Evolutionary conservation across 2,888 invertebrate genomes (phyloP), one percentile per base, ranked within the genome.

Genomic region (Bursaphelenchus okinawaensis): DNA sequence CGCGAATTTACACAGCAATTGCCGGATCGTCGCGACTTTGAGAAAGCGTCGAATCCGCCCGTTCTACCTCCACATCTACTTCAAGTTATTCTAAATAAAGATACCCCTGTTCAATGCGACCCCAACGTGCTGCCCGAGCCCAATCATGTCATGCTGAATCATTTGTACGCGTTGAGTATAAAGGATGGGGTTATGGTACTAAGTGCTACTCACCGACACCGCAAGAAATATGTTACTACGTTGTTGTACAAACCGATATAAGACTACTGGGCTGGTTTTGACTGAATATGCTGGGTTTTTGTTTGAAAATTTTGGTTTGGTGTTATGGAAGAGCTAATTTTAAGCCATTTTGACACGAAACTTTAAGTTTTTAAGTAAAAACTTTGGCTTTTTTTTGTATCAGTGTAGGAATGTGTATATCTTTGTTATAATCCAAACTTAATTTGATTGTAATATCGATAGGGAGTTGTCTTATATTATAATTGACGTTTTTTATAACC

Each of bases 181-280:
- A 96, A 96, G 83, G 98, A 99, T 85, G 98, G 98, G 58, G 98
- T 99, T 3, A 98, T 98, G 96, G 98, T 98, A 51, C 87, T 98
- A 29, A 95, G 94, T 81, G 95, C 96, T 16, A 98, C 96, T 6
- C 95, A 98, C 85, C 88, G 98, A 71, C 98, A 95, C 84, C 89
- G 95, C 73, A 96, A 96, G 87, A 98, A 98, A 87, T 99, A 96
- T 86, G 98, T 98, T 50, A 99, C 98, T 22, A 96, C 98, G 23
- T 87, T 98, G 66, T 87, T 98, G 16, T 99, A 99, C 86, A 96
- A 98, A 84, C 98, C 98, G 59, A 98, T 98, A 66, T 96, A 67
- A 70, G 40, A 58, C n/a, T 8, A 56, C 20, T n/a, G 40, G 9
- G 9, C 7, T n/a, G 54, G 8, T 52, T 7, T n/a, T 22, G n/a